Percentiles rank a stretch among this genome's conserved stretches.
phyloP scores from a whole-genome alignment of 2,797 vertebrate genomes.

The Silurus lanzhouensis region DNA sequence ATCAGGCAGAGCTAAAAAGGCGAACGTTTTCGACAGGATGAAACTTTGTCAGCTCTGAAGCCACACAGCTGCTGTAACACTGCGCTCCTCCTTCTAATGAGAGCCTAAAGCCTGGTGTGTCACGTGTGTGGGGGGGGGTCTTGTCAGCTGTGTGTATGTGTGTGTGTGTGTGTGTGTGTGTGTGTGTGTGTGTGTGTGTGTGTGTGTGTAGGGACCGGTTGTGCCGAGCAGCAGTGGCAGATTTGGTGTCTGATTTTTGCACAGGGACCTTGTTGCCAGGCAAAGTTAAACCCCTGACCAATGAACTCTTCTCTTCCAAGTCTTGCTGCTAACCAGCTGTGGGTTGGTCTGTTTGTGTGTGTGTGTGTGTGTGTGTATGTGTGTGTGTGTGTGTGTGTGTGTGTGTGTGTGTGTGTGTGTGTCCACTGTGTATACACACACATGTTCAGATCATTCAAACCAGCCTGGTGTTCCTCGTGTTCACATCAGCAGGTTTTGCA shows the following conservation, averaged over 20 bases:
- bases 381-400: slow-evolving; percentile 30
- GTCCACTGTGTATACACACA: slow-evolving; percentile 27
- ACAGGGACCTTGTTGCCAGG: slow-evolving; percentile 78
- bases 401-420: slow-evolving; percentile 11
- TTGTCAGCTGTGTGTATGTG: slow-evolving; percentile 5
- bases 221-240: slow-evolving; percentile 57
- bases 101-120: slow-evolving; percentile 48
- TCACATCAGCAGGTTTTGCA: background rate
- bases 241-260: slow-evolving; percentile 74
- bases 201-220: slow-evolving; percentile 58
- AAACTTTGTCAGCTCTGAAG: slow-evolving; percentile 33
- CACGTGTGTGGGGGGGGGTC: slow-evolving; percentile 20
- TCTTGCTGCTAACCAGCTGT: slow-evolving; percentile 76
- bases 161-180: slow-evolving; percentile 50
- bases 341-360: slow-evolving; percentile 1
- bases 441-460: slow-evolving; percentile 19
- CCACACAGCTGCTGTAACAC: slow-evolving; percentile 48
- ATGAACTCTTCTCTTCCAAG: slow-evolving; percentile 70
- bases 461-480: background rate
- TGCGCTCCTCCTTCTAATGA: slow-evolving; percentile 40
- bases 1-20: background rate
- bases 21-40: slow-evolving; percentile 34
- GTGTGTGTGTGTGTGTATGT: background rate
- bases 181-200: slow-evolving; percentile 34
- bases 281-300: slow-evolving; percentile 77